These are phyloP conservation scores for Tauraco hartlaubi DNA, from an alignment of 2,797 vertebrate genomes.

Conservation along the genomic window DNA sequence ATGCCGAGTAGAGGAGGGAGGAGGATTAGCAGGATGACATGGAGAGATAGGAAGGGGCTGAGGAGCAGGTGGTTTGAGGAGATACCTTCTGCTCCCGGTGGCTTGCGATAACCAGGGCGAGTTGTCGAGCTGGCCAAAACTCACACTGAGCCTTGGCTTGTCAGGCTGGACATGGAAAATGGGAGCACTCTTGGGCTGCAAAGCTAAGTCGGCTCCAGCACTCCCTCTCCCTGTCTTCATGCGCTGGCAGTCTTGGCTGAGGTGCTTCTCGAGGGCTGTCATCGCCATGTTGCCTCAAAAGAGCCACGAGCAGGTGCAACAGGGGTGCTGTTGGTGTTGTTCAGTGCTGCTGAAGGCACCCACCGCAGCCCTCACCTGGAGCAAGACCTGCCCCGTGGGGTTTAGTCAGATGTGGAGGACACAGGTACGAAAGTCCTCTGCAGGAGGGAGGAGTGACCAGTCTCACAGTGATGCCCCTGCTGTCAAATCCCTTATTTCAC, in stretches of 20 bases:
- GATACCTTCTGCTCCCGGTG: not conserved
- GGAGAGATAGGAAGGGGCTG: not conserved
- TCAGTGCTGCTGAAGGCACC: rapidly evolving
- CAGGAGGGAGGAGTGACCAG: not conserved
- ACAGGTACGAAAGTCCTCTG: not conserved
- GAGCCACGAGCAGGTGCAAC: rapidly evolving
- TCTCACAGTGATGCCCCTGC: not conserved
- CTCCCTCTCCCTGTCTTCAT: not conserved
- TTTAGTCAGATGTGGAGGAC: not conserved
- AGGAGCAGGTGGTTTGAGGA: not conserved
- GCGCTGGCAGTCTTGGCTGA: rapidly evolving
- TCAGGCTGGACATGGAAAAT: not conserved
- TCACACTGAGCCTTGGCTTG: not conserved
- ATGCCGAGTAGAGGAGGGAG: not conserved
- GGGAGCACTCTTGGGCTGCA: not conserved
- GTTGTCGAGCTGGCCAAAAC: not conserved
- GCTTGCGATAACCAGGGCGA: not conserved
- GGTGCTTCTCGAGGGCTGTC: not conserved
- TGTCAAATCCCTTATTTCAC: not conserved
- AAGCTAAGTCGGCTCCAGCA: not conserved
- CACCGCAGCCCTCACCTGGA: not conserved
- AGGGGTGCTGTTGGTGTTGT: rapidly evolving
- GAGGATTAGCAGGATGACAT: not conserved
- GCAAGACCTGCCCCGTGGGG: rapidly evolving
- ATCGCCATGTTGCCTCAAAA: rapidly evolving